phyloP scores from a whole-genome alignment of 2,797 vertebrate genomes.

The Novumbra hubbsi region DNA sequence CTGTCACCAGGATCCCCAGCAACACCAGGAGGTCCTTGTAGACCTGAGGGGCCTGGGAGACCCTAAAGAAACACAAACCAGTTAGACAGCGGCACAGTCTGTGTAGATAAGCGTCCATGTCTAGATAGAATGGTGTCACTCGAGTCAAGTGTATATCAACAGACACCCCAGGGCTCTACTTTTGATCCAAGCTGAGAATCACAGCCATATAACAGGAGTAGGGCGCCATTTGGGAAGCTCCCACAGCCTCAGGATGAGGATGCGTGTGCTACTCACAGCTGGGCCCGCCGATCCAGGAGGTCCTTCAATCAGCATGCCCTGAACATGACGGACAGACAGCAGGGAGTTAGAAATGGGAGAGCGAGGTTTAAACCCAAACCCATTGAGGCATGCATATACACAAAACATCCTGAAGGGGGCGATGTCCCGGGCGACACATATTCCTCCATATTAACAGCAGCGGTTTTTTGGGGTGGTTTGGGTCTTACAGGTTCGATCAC shows the following conservation, averaged over 20 bases:
- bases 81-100: conserved; percentile 23
- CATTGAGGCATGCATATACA: too few relatives aligned
- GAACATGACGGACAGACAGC: conserved; percentile 25
- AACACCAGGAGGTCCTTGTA: conserved; percentile 88
- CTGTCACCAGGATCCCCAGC: conserved; percentile 93
- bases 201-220: background rate
- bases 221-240: background rate
- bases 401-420: background rate
- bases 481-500: conserved; percentile 94
- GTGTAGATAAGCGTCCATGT: background rate
- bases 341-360: background rate
- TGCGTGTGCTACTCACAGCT: conserved; percentile 78
- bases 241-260: background rate
- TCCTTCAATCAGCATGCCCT: conserved; percentile 98
- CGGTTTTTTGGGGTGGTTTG: background rate
- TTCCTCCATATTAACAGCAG: background rate
- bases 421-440: background rate
- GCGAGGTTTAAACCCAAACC: background rate
- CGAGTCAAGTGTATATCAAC: background rate
- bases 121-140: too few relatives aligned
- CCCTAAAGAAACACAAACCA: conserved; percentile 76
- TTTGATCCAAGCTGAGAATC: background rate
- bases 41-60: conserved; percentile 90
- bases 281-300: conserved; percentile 87
- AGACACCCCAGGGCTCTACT: background rate